Evolutionary conservation across 1,140 invertebrate genomes (phyloP), one percentile per base, ranked within the genome.

Genomic region (Formica exsecta): DNA sequence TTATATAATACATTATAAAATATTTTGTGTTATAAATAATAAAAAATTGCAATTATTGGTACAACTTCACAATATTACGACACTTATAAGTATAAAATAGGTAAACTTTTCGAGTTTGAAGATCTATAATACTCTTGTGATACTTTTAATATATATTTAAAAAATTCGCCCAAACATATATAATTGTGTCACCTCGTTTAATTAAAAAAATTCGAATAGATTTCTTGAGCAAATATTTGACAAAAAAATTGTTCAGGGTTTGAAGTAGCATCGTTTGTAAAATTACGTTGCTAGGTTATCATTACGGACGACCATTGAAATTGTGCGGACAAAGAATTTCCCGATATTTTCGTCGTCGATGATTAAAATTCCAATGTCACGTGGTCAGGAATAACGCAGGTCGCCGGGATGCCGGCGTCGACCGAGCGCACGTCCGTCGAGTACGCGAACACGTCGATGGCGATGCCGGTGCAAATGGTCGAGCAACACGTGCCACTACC

Each of bases 401-500:
- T 92, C 64, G 88, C 90, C 13, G 65, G 80, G 9, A 59, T 61
- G 9, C 68, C 66, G 22, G 8, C 76, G 36, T 79, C 91, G 48
- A 86, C 79, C 13, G 84, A 90, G 44, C 9, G 65, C n/a, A 80
- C 66, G n/a, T 48, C 79, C 36, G 85, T 89, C 41, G 92, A 92
- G 57, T 93, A 91, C 73, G 83, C 89, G 11, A 95, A 95, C 87
- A 92, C 91, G 38, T 94, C 93, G 51, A 92, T 93, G 91, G 90
- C 92, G 25, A 93, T 92, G 91, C 90, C 93, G 5, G 92, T 93
- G 62, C 91, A 93, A 57, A 94, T 93, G 90, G 89, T 93, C 32
- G 91, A 92, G 36, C 92, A 94, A 74, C 89, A 90, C 81, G 90
- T 86, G 75, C 92, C 90, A 84, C 92, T 85, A 41, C 90, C 89